Evolutionary conservation across 2,113 vertebrate genomes (phyloP).

Genomic region (Ciconia boyciana): DNA sequence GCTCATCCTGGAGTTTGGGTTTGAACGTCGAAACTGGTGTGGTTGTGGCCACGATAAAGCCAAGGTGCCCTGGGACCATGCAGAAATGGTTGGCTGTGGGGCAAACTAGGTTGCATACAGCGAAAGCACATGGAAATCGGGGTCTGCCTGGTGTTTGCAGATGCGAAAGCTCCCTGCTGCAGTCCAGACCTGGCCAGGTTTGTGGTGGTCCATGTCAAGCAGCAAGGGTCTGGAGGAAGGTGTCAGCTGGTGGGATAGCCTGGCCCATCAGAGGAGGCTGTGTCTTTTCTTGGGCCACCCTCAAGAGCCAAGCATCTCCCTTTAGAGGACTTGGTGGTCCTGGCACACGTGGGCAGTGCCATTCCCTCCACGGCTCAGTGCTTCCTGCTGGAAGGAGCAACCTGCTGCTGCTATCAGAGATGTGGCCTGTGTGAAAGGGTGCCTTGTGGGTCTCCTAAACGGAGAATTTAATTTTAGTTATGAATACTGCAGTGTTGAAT

Average conservation of each 20-base stretch:
- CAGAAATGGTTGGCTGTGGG: neutral
- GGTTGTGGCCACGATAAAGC: neutral
- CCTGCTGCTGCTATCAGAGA: neutral
- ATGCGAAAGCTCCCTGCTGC: neutral
- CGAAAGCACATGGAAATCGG: accelerated
- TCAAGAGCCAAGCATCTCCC: accelerated
- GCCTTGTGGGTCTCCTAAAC: neutral
- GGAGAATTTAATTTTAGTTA: slow-evolving; percentile 31
- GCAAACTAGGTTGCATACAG: neutral
- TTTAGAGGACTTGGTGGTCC: neutral
- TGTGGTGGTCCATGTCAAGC: neutral
- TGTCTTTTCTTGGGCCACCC: neutral
- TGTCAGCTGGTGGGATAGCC: neutral
- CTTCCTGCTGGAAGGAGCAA: neutral
- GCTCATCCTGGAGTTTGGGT: neutral
- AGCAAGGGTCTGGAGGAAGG: neutral
- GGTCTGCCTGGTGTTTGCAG: neutral
- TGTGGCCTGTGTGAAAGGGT: neutral
- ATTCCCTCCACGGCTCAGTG: accelerated
- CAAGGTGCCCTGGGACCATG: accelerated
- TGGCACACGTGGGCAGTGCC: accelerated
- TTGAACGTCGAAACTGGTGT: neutral
- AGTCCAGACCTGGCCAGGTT: neutral
- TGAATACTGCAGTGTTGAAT: neutral
- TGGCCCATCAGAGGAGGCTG: neutral